Conservation (phyloP, 2,888 invertebrate genomes). For the Apotomis capreana region DNA sequence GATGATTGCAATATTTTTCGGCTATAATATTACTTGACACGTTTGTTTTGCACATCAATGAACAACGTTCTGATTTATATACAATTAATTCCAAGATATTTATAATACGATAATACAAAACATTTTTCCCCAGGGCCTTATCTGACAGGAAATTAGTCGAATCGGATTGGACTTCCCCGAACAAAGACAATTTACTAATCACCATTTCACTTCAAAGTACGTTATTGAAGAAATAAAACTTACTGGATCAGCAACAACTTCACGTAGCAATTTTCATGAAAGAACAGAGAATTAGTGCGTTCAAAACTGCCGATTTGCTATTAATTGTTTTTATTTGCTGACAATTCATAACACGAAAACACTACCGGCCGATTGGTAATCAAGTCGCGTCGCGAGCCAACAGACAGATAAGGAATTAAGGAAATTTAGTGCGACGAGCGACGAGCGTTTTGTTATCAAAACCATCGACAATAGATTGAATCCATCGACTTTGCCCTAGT, state of each 20-base stretch:
- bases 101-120: constrained; percentile 16
- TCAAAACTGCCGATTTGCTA: not conserved
- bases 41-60: not conserved
- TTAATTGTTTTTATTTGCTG: not conserved
- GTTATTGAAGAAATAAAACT: not conserved
- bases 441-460: not conserved
- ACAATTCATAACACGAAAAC: not conserved
- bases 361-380: not conserved
- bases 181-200: constrained; percentile 29
- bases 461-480: no score
- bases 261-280: not conserved
- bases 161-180: constrained; percentile 31
- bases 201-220: no score
- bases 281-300: not conserved
- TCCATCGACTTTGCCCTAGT: no score
- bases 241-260: not conserved
- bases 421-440: not conserved
- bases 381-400: not conserved
- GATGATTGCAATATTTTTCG: not conserved
- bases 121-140: not conserved
- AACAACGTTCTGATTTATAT: not conserved
- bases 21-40: not conserved
- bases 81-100: not conserved
- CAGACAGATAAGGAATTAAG: not conserved
- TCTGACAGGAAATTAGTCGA: not conserved